phyloP scores from a whole-genome alignment of 2,888 invertebrate species.

The Polylopha cassiicola region DNA sequence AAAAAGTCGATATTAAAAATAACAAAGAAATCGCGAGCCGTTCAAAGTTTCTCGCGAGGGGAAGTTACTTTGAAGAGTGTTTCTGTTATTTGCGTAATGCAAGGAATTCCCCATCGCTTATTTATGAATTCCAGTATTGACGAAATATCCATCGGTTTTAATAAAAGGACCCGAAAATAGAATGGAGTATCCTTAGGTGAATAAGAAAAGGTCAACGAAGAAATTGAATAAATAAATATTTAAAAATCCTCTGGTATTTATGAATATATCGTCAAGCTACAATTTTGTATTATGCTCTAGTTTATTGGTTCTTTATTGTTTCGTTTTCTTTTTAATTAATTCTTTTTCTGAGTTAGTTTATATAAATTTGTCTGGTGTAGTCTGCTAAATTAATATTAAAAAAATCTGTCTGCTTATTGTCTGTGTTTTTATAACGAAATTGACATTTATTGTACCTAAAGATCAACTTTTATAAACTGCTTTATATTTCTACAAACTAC shows the following conservation, averaged over 20 bases:
- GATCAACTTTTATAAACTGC: too few relatives aligned
- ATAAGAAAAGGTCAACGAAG: slow-evolving; percentile 11
- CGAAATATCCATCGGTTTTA: slow-evolving; percentile 20
- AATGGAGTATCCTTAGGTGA: slow-evolving; percentile 10
- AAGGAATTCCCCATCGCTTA: slow-evolving; percentile 24
- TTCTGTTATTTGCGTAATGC: slow-evolving; percentile 36
- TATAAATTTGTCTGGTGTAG: too few relatives aligned
- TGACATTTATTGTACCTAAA: too few relatives aligned
- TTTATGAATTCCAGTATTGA: slow-evolving; percentile 22
- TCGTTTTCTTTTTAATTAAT: too few relatives aligned
- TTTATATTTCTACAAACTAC: too few relatives aligned
- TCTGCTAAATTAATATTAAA: too few relatives aligned
- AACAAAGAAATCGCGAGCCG: slow-evolving; percentile 56
- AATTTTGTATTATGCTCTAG: slow-evolving; percentile 3
- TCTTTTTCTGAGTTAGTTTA: too few relatives aligned
- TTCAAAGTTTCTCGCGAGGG: slow-evolving; percentile 46
- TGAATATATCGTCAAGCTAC: slow-evolving; percentile 1
- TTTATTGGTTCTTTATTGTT: too few relatives aligned
- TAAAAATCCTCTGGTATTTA: too few relatives aligned
- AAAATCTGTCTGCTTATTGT: too few relatives aligned
- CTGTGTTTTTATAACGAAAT: too few relatives aligned
- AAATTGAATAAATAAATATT: slow-evolving; percentile 10
- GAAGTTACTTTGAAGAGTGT: slow-evolving; percentile 45
- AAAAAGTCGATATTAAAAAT: slow-evolving; percentile 68
- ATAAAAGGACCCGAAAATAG: slow-evolving; percentile 20